Evolutionary conservation across 35 echinoderm and acorn worm species (phyloP), one percentile per base, ranked within the genome.

Genomic region (Stichopus chloronotus): DNA sequence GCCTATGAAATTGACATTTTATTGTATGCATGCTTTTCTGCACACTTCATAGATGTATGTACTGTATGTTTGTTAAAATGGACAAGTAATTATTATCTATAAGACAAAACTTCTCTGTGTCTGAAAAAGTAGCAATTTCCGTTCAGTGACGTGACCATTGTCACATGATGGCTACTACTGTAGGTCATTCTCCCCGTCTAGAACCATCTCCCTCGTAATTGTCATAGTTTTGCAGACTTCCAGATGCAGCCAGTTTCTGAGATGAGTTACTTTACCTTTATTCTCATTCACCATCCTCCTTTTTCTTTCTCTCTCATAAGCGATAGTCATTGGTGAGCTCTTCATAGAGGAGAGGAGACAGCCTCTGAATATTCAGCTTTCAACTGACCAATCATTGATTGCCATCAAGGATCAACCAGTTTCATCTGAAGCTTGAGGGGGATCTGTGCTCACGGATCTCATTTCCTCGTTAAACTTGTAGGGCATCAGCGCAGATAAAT

Each of bases 391-490:
- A 74, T n/a, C 69, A 74, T 7, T 19, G 69, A 7, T n/a, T 74
- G 6, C 22, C 22, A 74, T 74, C 22, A 7, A 7, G 22, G 69
- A 14, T 74, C 13, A n/a, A 20, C 69, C 22, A 7, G 69, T 74
- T 19, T 74, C 19, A 74, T 74, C 69, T 20, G 69, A 74, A 74
- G 69, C 69, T 74, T 20, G 69, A 74, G 69, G 69, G 69, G 69
- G 12, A 14, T 74, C 7, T 74, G 69, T 74, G 69, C 69, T 74
- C 69, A 74, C 69, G 19, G 69, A 74, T n/a, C 19, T 74, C 69
- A 74, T 74, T 81, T 85, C 10, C 82, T 58, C 82, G 58, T 85
- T 85, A 85, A 85, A 85, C 82, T 85, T 85, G 82, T 85, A 56
- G 57, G 82, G 82, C 82, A 85, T 59, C 57, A n/a, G 58, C 82